phyloP scores from a whole-genome alignment of 2,113 vertebrate species.

The Megaceryle maxima region DNA sequence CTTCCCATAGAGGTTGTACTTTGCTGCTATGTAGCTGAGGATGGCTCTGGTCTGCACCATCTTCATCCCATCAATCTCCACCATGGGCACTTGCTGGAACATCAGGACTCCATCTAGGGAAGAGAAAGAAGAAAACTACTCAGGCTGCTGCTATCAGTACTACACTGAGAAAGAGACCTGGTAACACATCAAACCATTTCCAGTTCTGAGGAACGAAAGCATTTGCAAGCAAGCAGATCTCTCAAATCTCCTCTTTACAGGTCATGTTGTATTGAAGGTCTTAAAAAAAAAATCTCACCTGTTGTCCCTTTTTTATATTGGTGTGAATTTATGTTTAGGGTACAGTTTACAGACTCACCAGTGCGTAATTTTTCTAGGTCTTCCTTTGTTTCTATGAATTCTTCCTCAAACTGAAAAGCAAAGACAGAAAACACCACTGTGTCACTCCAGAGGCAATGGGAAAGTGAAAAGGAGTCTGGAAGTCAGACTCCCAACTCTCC shows the following conservation, averaged over 20 bases:
- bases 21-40: slow-evolving; percentile 84
- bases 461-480: not conserved
- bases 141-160: not conserved
- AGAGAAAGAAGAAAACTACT: not conserved
- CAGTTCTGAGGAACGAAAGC: not conserved
- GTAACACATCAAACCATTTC: not conserved
- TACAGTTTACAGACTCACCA: slow-evolving; percentile 71
- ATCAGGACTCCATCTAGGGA: slow-evolving; percentile 77
- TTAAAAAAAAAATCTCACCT: not conserved
- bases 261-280: not conserved
- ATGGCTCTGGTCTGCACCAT: not conserved
- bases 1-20: slow-evolving; percentile 86
- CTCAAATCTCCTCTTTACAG: not conserved
- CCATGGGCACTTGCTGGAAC: slow-evolving; percentile 89
- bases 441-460: not conserved
- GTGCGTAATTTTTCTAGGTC: slow-evolving; percentile 80
- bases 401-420: slow-evolving; percentile 87
- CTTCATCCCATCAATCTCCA: slow-evolving; percentile 90
- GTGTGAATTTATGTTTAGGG: not conserved
- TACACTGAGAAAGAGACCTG: not conserved
- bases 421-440: not conserved
- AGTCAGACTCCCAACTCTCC: not conserved
- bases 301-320: not conserved
- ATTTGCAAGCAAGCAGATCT: not conserved
- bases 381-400: slow-evolving; percentile 79